These are phyloP conservation scores for Urocitellus parryii DNA, from an alignment of 2,113 vertebrate species.

Conservation along the genomic window DNA sequence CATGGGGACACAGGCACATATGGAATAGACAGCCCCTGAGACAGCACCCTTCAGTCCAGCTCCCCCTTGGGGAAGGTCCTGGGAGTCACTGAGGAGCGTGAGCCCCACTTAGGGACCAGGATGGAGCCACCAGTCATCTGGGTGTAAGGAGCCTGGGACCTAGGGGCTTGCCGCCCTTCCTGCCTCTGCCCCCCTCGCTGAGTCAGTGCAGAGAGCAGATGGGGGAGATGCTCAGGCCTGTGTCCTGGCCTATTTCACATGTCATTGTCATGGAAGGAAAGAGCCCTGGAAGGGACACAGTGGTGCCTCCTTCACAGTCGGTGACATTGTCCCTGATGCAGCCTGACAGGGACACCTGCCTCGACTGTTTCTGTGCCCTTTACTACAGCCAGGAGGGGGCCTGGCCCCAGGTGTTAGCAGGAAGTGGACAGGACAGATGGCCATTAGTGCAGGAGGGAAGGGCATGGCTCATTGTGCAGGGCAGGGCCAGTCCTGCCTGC, in stretches of 20 bases:
- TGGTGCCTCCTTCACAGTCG: not conserved
- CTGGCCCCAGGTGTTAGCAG: too few relatives aligned
- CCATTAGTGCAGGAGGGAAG: not conserved
- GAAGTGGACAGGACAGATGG: too few relatives aligned
- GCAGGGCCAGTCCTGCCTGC: too few relatives aligned
- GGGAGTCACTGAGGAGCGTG: accelerated
- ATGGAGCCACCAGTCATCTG: not conserved
- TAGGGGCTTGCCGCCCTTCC: not conserved
- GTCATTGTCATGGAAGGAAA: not conserved
- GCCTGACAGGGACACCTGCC: not conserved
- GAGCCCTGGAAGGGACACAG: not conserved
- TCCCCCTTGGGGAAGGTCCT: not conserved
- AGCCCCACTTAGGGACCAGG: not conserved
- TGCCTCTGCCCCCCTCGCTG: too few relatives aligned
- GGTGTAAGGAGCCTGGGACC: not conserved
- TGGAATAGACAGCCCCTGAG: not conserved
- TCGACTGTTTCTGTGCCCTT: not conserved
- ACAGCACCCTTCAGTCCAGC: not conserved
- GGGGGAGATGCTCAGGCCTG: not conserved
- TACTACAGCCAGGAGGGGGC: too few relatives aligned
- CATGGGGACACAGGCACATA: not conserved
- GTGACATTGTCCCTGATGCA: not conserved
- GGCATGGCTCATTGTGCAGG: not conserved
- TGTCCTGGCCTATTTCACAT: accelerated
- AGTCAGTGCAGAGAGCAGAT: too few relatives aligned